Evolutionary conservation across 2,888 invertebrate species (phyloP).

Genomic region (Drosophila villosipedis): DNA sequence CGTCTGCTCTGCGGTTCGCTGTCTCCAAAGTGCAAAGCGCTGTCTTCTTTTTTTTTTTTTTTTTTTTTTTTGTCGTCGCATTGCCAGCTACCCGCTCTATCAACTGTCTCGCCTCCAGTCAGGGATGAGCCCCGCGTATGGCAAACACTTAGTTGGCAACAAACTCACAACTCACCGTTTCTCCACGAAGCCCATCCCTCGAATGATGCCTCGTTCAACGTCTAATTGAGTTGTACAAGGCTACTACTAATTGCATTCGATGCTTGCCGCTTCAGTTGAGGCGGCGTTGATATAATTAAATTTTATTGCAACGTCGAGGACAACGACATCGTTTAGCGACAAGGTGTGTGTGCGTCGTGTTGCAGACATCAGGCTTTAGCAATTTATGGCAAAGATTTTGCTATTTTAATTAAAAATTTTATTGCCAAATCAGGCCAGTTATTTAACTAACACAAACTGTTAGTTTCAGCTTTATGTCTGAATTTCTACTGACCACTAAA

Average conservation of each 20-base stretch:
- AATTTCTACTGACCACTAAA: neutral
- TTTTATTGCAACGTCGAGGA: constrained; percentile 71
- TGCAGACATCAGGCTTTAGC: constrained; percentile 9
- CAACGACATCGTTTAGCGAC: constrained; percentile 44
- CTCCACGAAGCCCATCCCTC: neutral
- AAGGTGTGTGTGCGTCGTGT: constrained; percentile 35
- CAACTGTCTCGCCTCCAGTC: constrained; percentile 18
- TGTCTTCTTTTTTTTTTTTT: constrained; percentile 44
- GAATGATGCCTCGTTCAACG: constrained; percentile 23
- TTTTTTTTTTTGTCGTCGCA: constrained; percentile 5
- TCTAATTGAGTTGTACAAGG: constrained; percentile 84
- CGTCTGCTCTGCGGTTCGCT: constrained; percentile 72
- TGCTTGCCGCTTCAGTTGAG: constrained; percentile 79
- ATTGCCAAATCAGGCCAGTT: constrained; percentile 51
- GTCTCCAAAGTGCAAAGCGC: constrained; percentile 78
- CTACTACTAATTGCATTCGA: constrained; percentile 84
- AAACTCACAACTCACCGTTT: constrained; percentile 4
- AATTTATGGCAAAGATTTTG: constrained; percentile 65
- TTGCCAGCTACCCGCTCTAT: neutral
- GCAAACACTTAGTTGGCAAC: constrained; percentile 56
- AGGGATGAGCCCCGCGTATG: constrained; percentile 53
- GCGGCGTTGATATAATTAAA: constrained; percentile 79
- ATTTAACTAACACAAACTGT: constrained; percentile 9
- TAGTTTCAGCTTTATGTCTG: neutral
- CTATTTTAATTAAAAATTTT: constrained; percentile 76